Base-by-base conservation (phyloP, 2,888 invertebrate genomes). In the Nephrocerus scutellatus region DNA sequence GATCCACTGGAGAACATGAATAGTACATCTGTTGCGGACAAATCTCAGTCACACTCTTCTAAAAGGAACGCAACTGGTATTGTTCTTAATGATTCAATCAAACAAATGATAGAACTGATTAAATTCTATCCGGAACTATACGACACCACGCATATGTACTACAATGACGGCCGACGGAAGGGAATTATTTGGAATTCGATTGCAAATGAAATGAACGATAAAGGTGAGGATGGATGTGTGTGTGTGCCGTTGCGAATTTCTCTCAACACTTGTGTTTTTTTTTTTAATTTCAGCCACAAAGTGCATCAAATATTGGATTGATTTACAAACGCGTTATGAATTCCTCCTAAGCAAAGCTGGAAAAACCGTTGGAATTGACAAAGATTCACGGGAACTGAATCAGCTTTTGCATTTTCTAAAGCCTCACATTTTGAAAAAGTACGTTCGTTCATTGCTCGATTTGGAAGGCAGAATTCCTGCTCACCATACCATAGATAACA, bases 141-240 rank as follows among this genome's bases (percentile, higher is more conserved):
- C 20, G 53, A 63, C 30, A 7, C 37, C 0, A 9, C 18, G 3
- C 40, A 52, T 39, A 19, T 22, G 0, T 26, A 41, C 18, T 59
- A 48, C 28, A 30, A 36, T 0, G 54, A 62, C 32, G 47, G 54
- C 30, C 43, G 48, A 0, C 50, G 58, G 14, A 59, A 56, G n/a
- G 60, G 63, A 3, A 39, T 50, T 15, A 55, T 63, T 35, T 63
- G 63, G 63, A 47, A 55, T 18, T 51, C 55, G 25, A 57, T 63
- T 10, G 47, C 60, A 0, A 55, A 51, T 19, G 55, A 57, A 43
- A 24, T 63, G n/a, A 34, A 35, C 0, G 60, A 60, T 14, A 65
- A 56, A 46, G 50, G 56, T 56, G 42, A 37, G 30, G 15, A 29
- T 2, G 4, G 13, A 20, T 23, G 4, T 24, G 12, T 18, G 28